These are phyloP conservation scores for Itoplectis maculator DNA, from an alignment of 2,888 invertebrate species.

Conservation along the genomic window DNA sequence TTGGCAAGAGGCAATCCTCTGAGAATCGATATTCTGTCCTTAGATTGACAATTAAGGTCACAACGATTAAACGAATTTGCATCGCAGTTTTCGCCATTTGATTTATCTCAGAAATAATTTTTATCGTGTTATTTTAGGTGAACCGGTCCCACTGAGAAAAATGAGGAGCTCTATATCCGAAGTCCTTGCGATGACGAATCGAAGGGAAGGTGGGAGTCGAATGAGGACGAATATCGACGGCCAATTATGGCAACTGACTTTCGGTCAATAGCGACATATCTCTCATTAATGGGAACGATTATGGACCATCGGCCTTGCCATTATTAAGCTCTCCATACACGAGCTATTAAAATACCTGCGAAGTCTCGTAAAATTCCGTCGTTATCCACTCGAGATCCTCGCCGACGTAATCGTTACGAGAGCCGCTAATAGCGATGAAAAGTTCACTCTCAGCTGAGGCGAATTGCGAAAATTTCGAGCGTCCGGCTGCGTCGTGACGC, in stretches of 20 bases:
- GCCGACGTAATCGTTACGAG: neutral
- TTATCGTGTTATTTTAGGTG: no score
- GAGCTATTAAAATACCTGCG: neutral
- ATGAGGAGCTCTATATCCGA: neutral
- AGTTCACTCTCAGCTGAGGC: neutral
- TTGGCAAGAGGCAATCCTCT: no score
- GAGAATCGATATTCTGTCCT: neutral
- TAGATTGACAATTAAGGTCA: neutral
- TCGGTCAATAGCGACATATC: slow-evolving; percentile 44
- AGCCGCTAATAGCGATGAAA: neutral
- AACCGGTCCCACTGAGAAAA: neutral
- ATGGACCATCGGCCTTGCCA: neutral
- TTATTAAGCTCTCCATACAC: neutral
- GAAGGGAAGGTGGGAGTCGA: neutral
- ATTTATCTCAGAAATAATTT: no score
- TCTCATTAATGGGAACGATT: slow-evolving; percentile 51
- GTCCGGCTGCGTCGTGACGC: neutral
- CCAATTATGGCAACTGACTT: slow-evolving; percentile 44
- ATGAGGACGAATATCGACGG: slow-evolving; percentile 51
- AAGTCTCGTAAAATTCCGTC: no score
- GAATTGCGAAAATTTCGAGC: neutral
- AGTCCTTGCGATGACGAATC: slow-evolving; percentile 18
- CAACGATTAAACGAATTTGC: no score
- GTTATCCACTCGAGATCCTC: neutral
- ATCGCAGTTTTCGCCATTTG: no score